These are phyloP conservation scores for Corythoichthys intestinalis DNA, from an alignment of 2,113 vertebrate species.

Conservation along the genomic window DNA sequence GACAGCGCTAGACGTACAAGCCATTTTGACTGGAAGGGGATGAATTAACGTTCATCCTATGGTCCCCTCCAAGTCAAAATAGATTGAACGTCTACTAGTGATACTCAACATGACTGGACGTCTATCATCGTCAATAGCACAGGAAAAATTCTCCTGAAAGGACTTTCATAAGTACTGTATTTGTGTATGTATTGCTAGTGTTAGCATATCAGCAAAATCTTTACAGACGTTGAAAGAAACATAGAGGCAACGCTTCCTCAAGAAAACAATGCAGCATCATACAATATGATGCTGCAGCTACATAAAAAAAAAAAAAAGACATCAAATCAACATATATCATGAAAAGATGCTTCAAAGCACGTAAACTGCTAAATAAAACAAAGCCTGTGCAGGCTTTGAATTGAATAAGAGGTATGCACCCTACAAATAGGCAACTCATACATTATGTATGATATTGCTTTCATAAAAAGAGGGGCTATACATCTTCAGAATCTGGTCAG, in stretches of 20 bases:
- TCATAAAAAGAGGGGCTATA: conserved; percentile 40
- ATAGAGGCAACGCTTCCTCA: neutral
- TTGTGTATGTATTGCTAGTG: neutral
- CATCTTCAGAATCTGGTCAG: conserved; percentile 38
- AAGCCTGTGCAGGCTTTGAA: neutral
- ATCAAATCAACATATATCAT: neutral
- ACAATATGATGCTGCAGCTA: too few relatives aligned
- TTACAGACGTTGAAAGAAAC: conserved; percentile 1
- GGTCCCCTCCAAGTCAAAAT: too few relatives aligned
- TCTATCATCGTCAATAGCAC: neutral
- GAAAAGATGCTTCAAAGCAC: conserved; percentile 15
- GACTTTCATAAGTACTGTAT: neutral
- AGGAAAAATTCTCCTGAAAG: neutral
- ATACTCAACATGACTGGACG: too few relatives aligned
- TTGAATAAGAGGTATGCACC: conserved; percentile 11
- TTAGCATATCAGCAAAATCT: neutral
- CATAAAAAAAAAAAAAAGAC: neutral
- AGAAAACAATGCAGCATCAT: neutral
- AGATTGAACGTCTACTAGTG: too few relatives aligned
- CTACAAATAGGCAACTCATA: conserved; percentile 40
- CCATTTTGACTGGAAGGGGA: too few relatives aligned
- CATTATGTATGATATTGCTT: conserved; percentile 50
- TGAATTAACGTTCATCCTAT: too few relatives aligned
- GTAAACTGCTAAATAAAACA: neutral
- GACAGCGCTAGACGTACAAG: too few relatives aligned